Evolutionary conservation across 2,888 invertebrate species (phyloP).

Genomic region (Dryadula phaetusa): DNA sequence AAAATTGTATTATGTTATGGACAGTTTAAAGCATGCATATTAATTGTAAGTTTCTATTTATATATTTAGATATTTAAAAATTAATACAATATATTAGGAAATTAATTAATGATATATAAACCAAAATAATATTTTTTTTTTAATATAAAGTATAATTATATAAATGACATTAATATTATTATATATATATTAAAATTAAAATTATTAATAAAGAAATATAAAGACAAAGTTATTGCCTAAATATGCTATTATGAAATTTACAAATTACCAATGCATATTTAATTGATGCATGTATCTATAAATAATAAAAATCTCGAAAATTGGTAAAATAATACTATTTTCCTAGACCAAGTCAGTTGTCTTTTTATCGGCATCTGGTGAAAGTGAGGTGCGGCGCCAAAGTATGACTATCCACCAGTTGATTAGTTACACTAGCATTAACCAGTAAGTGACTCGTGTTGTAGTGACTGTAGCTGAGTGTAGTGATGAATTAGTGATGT

Average conservation of each 20-base stretch:
- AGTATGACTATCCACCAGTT: slow-evolving; percentile 49
- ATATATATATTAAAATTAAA: background rate
- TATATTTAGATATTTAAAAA: background rate
- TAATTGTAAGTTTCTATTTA: background rate
- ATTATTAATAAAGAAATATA: background rate
- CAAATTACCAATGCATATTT: too few species aligned
- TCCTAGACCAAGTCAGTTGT: slow-evolving; percentile 43
- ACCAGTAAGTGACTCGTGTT: slow-evolving; percentile 47
- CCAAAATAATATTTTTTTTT: too few species aligned
- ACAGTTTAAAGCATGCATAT: background rate
- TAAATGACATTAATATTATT: too few species aligned
- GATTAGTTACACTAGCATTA: slow-evolving; percentile 42
- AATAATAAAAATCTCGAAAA: background rate
- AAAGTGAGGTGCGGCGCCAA: slow-evolving; percentile 70
- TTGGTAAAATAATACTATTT: slow-evolving; percentile 31
- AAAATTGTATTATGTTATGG: background rate
- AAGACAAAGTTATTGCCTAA: too few species aligned
- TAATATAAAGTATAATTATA: too few species aligned
- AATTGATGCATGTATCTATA: background rate
- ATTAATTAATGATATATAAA: background rate
- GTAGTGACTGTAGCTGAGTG: slow-evolving; percentile 56
- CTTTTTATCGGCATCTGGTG: slow-evolving; percentile 73
- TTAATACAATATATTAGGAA: background rate
- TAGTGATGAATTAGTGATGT: slow-evolving; percentile 51
- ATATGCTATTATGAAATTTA: too few species aligned